Evolutionary conservation across 2,888 invertebrate species (phyloP), one percentile per base, ranked within the genome.

Genomic region (Taphrorychus bicolor): DNA sequence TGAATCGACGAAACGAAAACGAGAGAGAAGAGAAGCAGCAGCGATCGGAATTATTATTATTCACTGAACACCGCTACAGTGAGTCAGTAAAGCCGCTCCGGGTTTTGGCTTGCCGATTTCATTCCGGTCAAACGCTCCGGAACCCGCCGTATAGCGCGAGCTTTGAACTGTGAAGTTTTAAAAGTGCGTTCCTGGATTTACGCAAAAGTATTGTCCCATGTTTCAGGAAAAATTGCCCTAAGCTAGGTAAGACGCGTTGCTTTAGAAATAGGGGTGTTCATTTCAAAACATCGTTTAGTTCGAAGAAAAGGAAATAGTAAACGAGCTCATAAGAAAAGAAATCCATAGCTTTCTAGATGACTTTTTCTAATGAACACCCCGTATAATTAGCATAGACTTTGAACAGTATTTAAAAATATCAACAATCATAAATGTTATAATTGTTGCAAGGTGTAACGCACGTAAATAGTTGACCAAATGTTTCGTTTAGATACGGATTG

Each of bases 1-100:
- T 61, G 61, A 61, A 61, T 61, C 61, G 61, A 61, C 32, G 23
- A 32, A 41, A 49, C 52, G 51, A 42, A 22, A 61, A 23, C 22
- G 40, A 45, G 45, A 45, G 14, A n/a, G 32, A 32, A 32, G 32
- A 32, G 32, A 32, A 32, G 51, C 59, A 40, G 16, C 40, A 40
- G n/a, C n/a, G n/a, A 51, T 51, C 59, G 40, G 59, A n/a, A 49
- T 32, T 14, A 14, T 45, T 16, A 53, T 61, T 61, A 61, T 61
- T 61, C 61, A 61, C 54, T 53, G 23, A 45, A 61, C 21, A 52
- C 24, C 45, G 45, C 42, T 19, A 49, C 51, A 42, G 53, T 45
- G 61, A 59, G 51, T 59, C 14, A 59, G 32, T 41, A 51, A 9
- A 5, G 18, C 2, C 9, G 18, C 60, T 52, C 52, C 52, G 52